Conservation (phyloP, 2,888 invertebrate species). For the Taphrorychus bicolor region DNA sequence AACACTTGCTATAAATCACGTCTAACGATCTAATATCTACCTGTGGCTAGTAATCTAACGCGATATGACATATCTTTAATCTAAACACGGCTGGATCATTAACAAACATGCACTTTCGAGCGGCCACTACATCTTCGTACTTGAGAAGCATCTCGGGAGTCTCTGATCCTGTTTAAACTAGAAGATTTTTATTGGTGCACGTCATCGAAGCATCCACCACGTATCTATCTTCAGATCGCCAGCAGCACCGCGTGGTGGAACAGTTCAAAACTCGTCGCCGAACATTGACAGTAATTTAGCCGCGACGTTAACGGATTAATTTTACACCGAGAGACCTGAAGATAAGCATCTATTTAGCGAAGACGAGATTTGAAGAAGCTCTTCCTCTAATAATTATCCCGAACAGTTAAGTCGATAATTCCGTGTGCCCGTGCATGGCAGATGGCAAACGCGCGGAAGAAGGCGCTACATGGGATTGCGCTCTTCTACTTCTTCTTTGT, state of each 20-base stretch:
- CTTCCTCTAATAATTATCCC: slow-evolving; percentile 38
- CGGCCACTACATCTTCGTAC: slow-evolving; percentile 23
- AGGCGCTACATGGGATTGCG: slow-evolving; percentile 30
- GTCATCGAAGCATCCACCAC: too few relatives aligned
- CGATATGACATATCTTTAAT: slow-evolving; percentile 55
- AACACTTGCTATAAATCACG: slow-evolving; percentile 12
- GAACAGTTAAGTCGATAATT: slow-evolving; percentile 40
- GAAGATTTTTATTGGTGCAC: not conserved
- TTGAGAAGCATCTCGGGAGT: not conserved
- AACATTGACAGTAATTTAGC: not conserved
- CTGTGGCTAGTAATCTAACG: slow-evolving; percentile 42
- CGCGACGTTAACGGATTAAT: slow-evolving; percentile 7
- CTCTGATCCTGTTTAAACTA: not conserved
- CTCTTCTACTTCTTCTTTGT: slow-evolving; percentile 24
- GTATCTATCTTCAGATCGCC: too few relatives aligned
- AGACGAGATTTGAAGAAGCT: slow-evolving; percentile 35
- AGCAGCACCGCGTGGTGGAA: too few relatives aligned
- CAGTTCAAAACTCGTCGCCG: not conserved
- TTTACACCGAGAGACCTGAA: slow-evolving; percentile 6
- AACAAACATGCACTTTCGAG: slow-evolving; percentile 37
- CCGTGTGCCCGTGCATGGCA: slow-evolving; percentile 23
- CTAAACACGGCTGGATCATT: slow-evolving; percentile 50
- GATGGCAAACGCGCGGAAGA: slow-evolving; percentile 36
- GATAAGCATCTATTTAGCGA: slow-evolving; percentile 20
- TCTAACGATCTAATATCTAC: slow-evolving; percentile 33